A percentile compares a stretch with the other conserved stretches of the same genome.
Conservation (phyloP, 1,140 invertebrate genomes). For the Yoshiicerus persimilis region DNA sequence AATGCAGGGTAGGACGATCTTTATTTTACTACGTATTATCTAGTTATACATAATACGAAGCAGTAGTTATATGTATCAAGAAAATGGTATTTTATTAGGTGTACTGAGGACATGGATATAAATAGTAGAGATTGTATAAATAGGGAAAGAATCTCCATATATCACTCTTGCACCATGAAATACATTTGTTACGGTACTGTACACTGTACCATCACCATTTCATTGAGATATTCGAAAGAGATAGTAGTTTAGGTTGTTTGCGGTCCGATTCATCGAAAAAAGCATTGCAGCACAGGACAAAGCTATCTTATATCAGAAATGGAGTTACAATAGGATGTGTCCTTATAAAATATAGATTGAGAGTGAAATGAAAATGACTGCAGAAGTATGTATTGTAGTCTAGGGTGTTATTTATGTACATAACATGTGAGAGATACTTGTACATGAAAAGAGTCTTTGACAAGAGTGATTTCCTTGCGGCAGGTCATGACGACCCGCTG, state of each 20-base stretch:
- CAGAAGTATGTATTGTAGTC: not conserved
- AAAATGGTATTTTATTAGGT: too few relatives aligned
- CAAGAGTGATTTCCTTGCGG: slow-evolving; percentile 21
- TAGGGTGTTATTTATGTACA: not conserved
- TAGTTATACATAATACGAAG: not conserved
- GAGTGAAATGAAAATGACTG: not conserved
- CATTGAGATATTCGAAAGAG: not conserved
- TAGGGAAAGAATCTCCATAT: not conserved
- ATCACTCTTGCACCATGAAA: slow-evolving; percentile 1
- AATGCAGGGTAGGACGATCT: not conserved
- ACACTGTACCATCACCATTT: not conserved
- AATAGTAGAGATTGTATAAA: not conserved
- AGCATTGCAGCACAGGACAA: too few relatives aligned
- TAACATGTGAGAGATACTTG: not conserved
- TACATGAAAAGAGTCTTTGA: slow-evolving; percentile 9
- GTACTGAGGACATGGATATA: not conserved
- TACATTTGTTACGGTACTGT: not conserved
- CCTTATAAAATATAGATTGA: not conserved
- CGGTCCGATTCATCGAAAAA: slow-evolving; percentile 5
- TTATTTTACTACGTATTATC: not conserved
- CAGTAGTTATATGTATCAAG: not conserved
- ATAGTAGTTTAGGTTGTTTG: not conserved
- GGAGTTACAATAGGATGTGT: not conserved
- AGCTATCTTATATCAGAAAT: not conserved
- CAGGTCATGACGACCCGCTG: slow-evolving; percentile 21